Conservation (phyloP, 2,888 invertebrate species). For the Chloromyia formosa region DNA sequence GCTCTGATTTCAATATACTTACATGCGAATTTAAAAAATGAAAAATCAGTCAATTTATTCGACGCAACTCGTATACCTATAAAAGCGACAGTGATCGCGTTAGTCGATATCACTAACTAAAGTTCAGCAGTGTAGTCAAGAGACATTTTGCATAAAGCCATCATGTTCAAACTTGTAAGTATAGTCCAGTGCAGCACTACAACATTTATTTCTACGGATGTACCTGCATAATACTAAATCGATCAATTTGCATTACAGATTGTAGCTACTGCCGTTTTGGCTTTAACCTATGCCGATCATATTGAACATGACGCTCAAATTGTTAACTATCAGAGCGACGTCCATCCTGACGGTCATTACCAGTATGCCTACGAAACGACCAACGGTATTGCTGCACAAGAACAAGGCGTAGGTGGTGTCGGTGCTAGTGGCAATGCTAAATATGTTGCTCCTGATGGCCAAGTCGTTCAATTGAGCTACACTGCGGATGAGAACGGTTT, state of each 20-base stretch:
- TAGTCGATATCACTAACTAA: slow-evolving; percentile 21
- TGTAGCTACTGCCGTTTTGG: slow-evolving; percentile 52
- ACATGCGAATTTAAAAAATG: background rate
- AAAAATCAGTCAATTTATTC: too few species aligned
- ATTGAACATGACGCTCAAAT: slow-evolving; percentile 58
- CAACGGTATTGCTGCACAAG: slow-evolving; percentile 70
- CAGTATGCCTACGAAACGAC: slow-evolving; percentile 66
- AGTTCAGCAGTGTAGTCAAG: slow-evolving; percentile 28
- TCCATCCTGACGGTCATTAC: slow-evolving; percentile 63
- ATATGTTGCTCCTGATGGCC: slow-evolving; percentile 40
- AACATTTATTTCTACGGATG: background rate
- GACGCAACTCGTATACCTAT: background rate
- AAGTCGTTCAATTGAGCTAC: slow-evolving; percentile 51
- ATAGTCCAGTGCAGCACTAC: background rate
- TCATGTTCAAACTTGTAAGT: slow-evolving; percentile 43
- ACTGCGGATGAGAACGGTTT: slow-evolving; percentile 38
- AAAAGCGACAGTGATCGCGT: background rate
- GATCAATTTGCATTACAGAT: slow-evolving; percentile 51
- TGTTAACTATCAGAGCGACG: slow-evolving; percentile 28
- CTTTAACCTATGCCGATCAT: slow-evolving; percentile 55
- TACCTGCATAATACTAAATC: too few species aligned
- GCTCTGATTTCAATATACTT: background rate
- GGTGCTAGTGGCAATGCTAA: slow-evolving; percentile 66
- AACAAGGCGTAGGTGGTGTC: slow-evolving; percentile 68
- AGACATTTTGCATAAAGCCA: slow-evolving; percentile 18